A percentile compares a stretch with the other conserved stretches of the same genome.
Conservation (phyloP, 2,797 vertebrate genomes). For the Microctenopoma stevenorrisi region DNA sequence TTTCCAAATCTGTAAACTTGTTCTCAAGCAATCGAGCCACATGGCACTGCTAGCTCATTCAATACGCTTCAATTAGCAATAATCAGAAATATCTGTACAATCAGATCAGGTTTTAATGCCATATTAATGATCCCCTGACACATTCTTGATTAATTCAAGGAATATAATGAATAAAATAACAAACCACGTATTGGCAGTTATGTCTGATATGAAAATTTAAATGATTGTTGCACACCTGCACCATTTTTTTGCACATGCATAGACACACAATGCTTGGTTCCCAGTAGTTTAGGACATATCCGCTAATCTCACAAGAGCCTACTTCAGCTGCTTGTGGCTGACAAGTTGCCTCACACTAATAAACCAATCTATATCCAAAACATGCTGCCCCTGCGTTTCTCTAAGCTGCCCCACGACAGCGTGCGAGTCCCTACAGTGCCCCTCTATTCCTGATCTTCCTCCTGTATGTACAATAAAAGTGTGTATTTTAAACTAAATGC, state of each 20-base stretch:
- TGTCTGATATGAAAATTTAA: background rate
- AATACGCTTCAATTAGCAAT: background rate
- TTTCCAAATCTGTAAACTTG: constrained; percentile 6
- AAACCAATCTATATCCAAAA: constrained; percentile 48
- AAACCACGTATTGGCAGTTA: constrained; percentile 2
- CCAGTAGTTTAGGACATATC: constrained; percentile 53
- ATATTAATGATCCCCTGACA: constrained; percentile 4
- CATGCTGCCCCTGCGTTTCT: constrained; percentile 62
- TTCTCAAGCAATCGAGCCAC: constrained; percentile 7
- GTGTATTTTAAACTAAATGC: constrained; percentile 78
- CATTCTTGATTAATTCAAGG: background rate
- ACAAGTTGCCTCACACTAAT: constrained; percentile 51
- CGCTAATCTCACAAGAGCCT: constrained; percentile 44
- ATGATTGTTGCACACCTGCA: constrained; percentile 21
- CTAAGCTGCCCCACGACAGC: constrained; percentile 56
- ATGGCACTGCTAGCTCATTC: background rate
- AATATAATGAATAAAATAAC: background rate
- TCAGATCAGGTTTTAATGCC: no score
- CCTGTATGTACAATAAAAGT: constrained; percentile 80
- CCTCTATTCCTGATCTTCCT: constrained; percentile 54
- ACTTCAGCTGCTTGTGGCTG: constrained; percentile 52
- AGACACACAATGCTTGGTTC: constrained; percentile 32
- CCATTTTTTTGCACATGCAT: constrained; percentile 35
- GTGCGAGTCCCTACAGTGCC: constrained; percentile 55
- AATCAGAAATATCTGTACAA: no score